Conservation (phyloP, 2,888 invertebrate species). For the Agrilus cyanescens region DNA sequence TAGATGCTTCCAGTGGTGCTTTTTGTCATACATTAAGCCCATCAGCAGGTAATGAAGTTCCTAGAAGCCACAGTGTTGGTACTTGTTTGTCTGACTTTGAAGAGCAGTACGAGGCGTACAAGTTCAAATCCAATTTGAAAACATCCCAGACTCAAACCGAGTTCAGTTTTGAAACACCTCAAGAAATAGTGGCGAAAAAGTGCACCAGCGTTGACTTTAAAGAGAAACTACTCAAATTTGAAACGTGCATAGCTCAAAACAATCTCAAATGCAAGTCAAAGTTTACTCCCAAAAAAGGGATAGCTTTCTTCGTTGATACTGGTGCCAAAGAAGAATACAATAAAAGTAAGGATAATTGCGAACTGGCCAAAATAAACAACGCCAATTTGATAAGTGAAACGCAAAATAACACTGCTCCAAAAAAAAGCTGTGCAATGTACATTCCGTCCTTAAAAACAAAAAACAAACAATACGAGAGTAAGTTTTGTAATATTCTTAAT, state of each 20-base stretch:
- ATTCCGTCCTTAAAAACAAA: conserved; percentile 44
- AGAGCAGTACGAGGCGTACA: too few species aligned
- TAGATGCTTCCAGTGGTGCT: conserved; percentile 29
- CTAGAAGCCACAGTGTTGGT: conserved; percentile 37
- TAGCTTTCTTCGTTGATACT: conserved; percentile 31
- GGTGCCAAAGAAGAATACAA: conserved; percentile 8
- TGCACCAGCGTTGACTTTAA: conserved; percentile 32
- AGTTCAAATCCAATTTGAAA: conserved; percentile 14
- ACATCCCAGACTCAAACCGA: conserved; percentile 34
- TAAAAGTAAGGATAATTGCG: conserved; percentile 12
- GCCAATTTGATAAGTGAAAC: conserved; percentile 8
- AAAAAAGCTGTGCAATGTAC: conserved; percentile 38
- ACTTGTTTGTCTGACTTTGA: conserved; percentile 32
- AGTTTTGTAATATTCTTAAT: conserved; percentile 34
- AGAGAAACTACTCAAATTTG: conserved; percentile 32
- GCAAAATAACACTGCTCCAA: conserved; percentile 30
- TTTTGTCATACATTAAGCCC: background rate
- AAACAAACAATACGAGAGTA: conserved; percentile 42
- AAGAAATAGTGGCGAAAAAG: conserved; percentile 27
- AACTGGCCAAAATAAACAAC: background rate
- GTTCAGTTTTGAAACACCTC: conserved; percentile 24
- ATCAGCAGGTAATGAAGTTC: conserved; percentile 24
- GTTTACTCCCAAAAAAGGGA: conserved; percentile 19
- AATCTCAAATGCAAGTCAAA: conserved; percentile 10
- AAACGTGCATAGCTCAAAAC: conserved; percentile 24